Base-by-base conservation (phyloP, 2,797 vertebrate species). In the Echiichthys vipera region DNA sequence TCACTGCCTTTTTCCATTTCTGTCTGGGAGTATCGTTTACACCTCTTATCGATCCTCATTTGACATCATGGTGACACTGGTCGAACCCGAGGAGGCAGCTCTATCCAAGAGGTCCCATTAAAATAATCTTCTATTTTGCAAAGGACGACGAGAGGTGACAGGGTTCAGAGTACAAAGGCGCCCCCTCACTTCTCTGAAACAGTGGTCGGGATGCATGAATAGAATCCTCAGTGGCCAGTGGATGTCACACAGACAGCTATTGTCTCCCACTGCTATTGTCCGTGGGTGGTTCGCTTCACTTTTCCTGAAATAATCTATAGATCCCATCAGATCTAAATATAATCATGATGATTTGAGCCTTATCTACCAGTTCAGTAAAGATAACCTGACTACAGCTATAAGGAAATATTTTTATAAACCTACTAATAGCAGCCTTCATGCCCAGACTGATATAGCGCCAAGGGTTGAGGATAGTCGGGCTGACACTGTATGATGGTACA, bases 161-260 rank as follows among this genome's bases (percentile, higher is more conserved):
- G 84, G 76, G 93, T 93, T 93, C 86, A 91, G 74, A 64, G 74
- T 50, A 93, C 91, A 94, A 92, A 93, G 91, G 81, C 45, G 5
- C 62, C 78, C 82, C 83, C 81, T 87, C 84, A 77, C 74, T 80
- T 86, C 76, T 89, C 81, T 78, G 80, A 83, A 86, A 76, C 85
- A 83, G 90, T 83, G 84, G 86, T 84, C 17, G 78, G 84, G 88
- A 88, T 83, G 83, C 69, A 91, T 93, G 90, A 94, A 91, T 91
- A 84, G 83, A 85, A 84, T 47, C 6, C 81, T 84, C 89, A 92
- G 87, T 89, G 72, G 81, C 75, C 83, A 79, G 78, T 81, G 77
- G 80, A 83, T 83, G 74, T 83, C 68, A 90, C 57, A 93, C 88
- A 93, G 81, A 80, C 80, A 78, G 72, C 89, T 78, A 92, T 93